Evolutionary conservation across 2,113 vertebrate genomes (phyloP).

Genomic region (Grallaria varia): DNA sequence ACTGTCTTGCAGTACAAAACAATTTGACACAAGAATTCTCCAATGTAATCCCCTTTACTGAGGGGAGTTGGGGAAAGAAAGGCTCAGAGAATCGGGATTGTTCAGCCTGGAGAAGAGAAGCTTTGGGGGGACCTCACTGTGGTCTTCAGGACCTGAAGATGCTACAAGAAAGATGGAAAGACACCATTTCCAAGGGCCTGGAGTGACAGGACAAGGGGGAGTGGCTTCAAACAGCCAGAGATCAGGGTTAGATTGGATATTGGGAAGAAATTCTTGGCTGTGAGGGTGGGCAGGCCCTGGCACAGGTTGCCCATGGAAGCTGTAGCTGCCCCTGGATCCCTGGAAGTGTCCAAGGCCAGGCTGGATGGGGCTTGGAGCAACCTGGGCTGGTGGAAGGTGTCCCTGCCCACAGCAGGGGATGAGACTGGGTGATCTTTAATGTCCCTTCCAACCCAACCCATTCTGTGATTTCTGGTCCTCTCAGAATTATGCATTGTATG

Average conservation of each 20-base stretch:
- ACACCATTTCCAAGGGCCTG: neutral
- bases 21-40: neutral
- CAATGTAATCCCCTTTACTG: neutral
- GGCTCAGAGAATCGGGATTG: neutral
- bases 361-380: neutral
- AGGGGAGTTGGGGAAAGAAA: neutral
- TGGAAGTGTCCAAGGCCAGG: neutral
- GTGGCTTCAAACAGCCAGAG: neutral
- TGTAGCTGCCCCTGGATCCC: neutral
- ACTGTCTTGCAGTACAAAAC: neutral
- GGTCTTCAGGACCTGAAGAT: neutral
- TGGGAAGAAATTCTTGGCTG: neutral
- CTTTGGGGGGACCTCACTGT: neutral
- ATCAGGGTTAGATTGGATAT: neutral
- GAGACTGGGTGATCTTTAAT: neutral
- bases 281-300: neutral
- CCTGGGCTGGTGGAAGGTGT: neutral
- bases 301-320: neutral
- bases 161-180: neutral
- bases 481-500: neutral
- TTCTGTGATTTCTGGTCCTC: neutral
- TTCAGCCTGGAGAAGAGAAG: neutral
- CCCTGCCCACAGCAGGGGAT: neutral
- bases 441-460: neutral
- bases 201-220: neutral